Evolutionary conservation across 35 echinoderm and acorn worm genomes (phyloP).

Genomic region (Apostichopus californicus): DNA sequence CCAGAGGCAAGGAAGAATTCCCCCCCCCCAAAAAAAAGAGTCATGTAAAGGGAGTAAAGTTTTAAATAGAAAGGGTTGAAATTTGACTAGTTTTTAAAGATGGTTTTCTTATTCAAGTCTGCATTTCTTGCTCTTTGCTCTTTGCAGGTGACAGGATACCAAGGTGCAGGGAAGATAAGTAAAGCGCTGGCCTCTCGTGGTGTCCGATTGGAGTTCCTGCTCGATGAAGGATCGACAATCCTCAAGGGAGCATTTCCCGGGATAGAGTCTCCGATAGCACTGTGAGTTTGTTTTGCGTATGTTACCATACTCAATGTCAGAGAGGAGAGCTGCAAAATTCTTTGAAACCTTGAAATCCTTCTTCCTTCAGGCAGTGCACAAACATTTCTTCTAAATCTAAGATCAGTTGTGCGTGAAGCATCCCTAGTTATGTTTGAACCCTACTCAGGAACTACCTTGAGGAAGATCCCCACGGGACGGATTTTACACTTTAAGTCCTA

Average conservation of each 20-base stretch:
- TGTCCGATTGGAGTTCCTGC: constrained; percentile 70
- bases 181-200: constrained; percentile 39
- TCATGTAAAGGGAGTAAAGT: no score
- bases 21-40: no score
- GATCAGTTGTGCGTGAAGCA: no score
- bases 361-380: not conserved
- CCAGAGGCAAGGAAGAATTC: no score
- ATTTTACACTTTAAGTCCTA: no score
- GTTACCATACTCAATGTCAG: not conserved
- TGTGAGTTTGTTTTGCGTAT: constrained; percentile 57
- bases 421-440: no score
- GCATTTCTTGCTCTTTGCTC: not conserved
- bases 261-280: constrained; percentile 51
- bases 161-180: constrained; percentile 73
- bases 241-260: constrained; percentile 57
- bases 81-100: no score
- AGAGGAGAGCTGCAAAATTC: not conserved
- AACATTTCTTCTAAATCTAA: not conserved
- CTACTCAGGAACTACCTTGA: no score
- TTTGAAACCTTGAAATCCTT: not conserved
- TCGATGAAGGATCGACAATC: constrained; percentile 89
- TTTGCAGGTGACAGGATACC: constrained; percentile 53
- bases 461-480: no score
- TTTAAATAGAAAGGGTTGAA: no score
- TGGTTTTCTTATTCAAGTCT: not conserved